Base-by-base conservation (phyloP, 92 coral and sea anemone species). In the Anthopleura xanthogrammica region DNA sequence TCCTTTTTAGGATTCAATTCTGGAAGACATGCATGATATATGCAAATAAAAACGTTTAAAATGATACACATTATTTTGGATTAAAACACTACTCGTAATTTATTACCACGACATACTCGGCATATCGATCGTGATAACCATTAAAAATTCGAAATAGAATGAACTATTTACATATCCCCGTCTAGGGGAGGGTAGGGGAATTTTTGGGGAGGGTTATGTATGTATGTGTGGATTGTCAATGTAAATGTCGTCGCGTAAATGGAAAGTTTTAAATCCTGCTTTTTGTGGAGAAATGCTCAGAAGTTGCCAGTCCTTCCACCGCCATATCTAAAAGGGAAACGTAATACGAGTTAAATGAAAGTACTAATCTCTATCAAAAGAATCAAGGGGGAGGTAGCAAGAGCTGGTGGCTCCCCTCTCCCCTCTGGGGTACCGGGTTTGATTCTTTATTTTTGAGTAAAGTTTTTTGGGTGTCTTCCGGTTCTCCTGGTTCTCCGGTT, bases 251-350 rank as follows among this genome's bases (percentile, higher is more conserved):
- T 60, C 24, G 24, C 8, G 24, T 17, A n/a, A 17, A 60, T 11
- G 22, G 22, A 60, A 60, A 60, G 29, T 60, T 17, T 19, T 17
- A 19, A 17, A 60, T 62, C 19, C 4, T 23, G 70, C 4, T 20
- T 62, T 5, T 62, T 29, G 10, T 20, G 70, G 12, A 62, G 14
- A 8, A 23, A 23, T 6, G 36, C 36, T 80, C 76, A 80, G 83
- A 80, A 80, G 76, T 80, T 80, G 8, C 83, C 83, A 80, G 83
- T 80, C 60, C 76, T 65, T 50, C 83, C 83, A 2, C 83, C 83
- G 42, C 83, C 83, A 64, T 80, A 80, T 57, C 83, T 80, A 23
- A 4, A 17, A 80, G 43, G n/a, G 22, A 24, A 79, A 79, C 36
- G 39, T 7, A 29, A n/a, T 24, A 46, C 9, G 7, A 46, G 7